These are phyloP conservation scores for Natator depressus DNA, from an alignment of 2,113 vertebrate genomes.

Conservation along the genomic window DNA sequence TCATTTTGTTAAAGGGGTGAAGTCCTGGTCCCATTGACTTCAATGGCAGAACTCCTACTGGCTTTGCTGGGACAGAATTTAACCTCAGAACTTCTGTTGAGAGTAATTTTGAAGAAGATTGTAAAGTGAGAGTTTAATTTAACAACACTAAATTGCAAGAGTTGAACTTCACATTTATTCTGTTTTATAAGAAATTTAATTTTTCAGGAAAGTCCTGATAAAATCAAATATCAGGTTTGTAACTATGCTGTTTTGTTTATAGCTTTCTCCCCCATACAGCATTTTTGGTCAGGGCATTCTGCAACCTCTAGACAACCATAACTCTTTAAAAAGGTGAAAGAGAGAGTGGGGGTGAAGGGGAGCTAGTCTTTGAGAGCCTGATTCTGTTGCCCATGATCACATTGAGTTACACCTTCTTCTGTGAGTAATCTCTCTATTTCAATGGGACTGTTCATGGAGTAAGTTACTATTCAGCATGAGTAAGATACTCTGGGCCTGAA, in stretches of 20 bases:
- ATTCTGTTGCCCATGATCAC: not conserved
- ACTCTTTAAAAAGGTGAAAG: not conserved
- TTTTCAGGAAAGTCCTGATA: not conserved
- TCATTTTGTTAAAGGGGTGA: not conserved
- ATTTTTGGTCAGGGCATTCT: not conserved
- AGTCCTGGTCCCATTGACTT: not conserved
- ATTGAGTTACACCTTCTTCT: not conserved
- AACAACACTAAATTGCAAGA: not conserved
- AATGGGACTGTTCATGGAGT: not conserved
- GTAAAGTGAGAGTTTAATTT: not conserved
- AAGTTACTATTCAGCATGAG: not conserved
- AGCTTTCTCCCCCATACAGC: not conserved
- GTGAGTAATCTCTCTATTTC: not conserved
- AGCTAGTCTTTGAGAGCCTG: not conserved
- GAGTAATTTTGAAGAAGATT: not conserved
- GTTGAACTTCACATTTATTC: not conserved
- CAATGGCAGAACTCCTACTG: not conserved
- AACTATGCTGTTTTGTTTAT: not conserved
- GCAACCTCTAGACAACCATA: not conserved
- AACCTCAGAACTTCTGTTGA: not conserved
- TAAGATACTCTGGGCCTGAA: not conserved
- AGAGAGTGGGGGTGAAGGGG: not conserved
- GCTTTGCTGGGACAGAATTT: not conserved
- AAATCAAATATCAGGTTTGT: not conserved
- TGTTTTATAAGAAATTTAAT: not conserved